These are phyloP conservation scores for Arrhamphus sclerolepis DNA, from an alignment of 2,797 vertebrate genomes.

Conservation along the genomic window DNA sequence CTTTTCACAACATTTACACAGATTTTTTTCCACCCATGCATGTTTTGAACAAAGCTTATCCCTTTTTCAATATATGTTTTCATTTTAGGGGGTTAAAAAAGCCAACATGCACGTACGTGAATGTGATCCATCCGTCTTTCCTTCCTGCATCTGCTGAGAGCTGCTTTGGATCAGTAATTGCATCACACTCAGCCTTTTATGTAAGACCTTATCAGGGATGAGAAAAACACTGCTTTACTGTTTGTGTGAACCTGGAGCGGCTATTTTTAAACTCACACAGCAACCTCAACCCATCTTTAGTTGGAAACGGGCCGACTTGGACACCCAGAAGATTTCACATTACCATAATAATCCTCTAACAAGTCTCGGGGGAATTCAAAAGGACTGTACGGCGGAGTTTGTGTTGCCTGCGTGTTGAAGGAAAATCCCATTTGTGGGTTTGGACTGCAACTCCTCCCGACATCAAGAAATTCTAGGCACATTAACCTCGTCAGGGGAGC, in stretches of 20 bases:
- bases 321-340: conserved; percentile 70
- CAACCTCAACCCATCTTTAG: conserved; percentile 78
- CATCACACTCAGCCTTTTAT: conserved; percentile 72
- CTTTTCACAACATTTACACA: too few relatives aligned
- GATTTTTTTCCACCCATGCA: too few relatives aligned
- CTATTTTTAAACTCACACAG: conserved; percentile 79
- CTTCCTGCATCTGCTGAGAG: conserved; percentile 46
- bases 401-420: conserved; percentile 32
- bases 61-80: too few relatives aligned
- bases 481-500: conserved; percentile 20
- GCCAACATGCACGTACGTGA: too few relatives aligned
- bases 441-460: conserved; percentile 13
- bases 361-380: conserved; percentile 72
- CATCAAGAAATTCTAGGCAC: conserved; percentile 27
- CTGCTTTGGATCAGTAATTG: conserved; percentile 63
- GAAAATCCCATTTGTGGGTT: conserved; percentile 29
- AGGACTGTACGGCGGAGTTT: conserved; percentile 23
- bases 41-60: conserved; percentile 10
- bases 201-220: conserved; percentile 71
- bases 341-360: conserved; percentile 74
- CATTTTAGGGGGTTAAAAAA: too few relatives aligned
- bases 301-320: conserved; percentile 58
- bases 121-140: conserved; percentile 41
- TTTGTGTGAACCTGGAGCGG: conserved; percentile 38
- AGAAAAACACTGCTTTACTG: conserved; percentile 58